A percentile compares a stretch with the other conserved stretches of the same genome.
phyloP scores from a whole-genome alignment of 2,797 vertebrate species.

The Falco cherrug region DNA sequence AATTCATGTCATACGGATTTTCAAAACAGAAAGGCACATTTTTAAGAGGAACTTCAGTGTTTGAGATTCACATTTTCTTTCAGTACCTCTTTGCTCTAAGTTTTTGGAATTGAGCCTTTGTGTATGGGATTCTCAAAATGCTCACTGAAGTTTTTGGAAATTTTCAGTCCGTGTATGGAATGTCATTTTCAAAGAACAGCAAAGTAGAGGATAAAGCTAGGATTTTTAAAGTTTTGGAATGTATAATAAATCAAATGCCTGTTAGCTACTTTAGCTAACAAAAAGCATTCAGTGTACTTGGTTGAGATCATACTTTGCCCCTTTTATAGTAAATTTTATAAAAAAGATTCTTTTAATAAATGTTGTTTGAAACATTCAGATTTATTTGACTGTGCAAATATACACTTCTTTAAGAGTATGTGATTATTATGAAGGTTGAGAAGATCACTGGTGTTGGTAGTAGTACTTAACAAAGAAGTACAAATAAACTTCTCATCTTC shows the following conservation, averaged over 20 bases:
- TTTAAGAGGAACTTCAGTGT: background rate
- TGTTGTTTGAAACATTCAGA: background rate
- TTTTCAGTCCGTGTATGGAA: background rate
- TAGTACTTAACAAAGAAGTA: background rate
- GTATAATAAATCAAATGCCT: background rate
- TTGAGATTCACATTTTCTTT: background rate
- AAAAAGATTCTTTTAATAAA: background rate
- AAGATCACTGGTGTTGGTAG: background rate
- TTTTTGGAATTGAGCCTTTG: background rate
- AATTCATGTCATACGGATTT: background rate
- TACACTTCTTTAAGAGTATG: background rate
- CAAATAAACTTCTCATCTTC: background rate
- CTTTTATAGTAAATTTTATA: background rate
- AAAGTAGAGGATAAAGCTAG: background rate
- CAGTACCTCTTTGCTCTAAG: background rate
- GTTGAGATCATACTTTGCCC: background rate
- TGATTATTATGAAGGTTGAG: background rate
- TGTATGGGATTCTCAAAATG: background rate
- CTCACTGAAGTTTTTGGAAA: background rate
- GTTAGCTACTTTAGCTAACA: background rate
- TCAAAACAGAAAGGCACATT: background rate
- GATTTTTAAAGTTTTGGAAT: background rate
- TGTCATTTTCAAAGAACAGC: background rate
- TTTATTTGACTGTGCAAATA: background rate
- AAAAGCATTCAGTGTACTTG: background rate